phyloP scores from a whole-genome alignment of 1,140 invertebrate genomes.

The Pseudachorutes palmiensis region DNA sequence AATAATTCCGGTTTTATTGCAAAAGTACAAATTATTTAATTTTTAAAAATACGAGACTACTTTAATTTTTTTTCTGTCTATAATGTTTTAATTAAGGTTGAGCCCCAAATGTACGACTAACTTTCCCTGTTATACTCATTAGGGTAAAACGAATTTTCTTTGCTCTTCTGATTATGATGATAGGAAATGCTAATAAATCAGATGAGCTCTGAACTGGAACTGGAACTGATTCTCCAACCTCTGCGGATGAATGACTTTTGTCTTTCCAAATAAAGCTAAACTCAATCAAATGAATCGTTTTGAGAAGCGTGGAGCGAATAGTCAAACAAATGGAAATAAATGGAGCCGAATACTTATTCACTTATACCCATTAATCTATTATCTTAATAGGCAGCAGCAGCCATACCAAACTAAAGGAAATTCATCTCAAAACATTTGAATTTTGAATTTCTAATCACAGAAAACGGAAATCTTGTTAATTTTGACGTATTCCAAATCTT shows the following conservation, averaged over 20 bases:
- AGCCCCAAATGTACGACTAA: no score
- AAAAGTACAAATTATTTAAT: no score
- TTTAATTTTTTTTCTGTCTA: no score
- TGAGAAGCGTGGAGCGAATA: not conserved
- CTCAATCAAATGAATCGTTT: not conserved
- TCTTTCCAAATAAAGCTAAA: constrained; percentile 1
- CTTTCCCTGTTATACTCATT: no score
- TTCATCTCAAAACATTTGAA: not conserved
- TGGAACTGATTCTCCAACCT: not conserved
- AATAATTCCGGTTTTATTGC: no score
- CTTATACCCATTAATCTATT: not conserved
- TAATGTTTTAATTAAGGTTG: no score
- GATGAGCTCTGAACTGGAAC: not conserved
- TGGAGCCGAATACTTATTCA: not conserved
- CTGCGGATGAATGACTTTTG: not conserved
- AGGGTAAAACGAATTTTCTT: no score
- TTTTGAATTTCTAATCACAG: no score
- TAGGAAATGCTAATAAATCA: not conserved
- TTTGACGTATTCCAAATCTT: no score
- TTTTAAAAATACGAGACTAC: no score
- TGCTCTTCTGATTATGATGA: no score
- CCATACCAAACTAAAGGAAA: not conserved
- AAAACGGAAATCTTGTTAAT: no score
- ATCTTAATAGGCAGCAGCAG: not conserved
- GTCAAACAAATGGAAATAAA: not conserved